Percentiles rank a stretch among this genome's conserved stretches.
Conservation (phyloP, 2,113 vertebrate genomes). For the Cynopterus brachyotis region DNA sequence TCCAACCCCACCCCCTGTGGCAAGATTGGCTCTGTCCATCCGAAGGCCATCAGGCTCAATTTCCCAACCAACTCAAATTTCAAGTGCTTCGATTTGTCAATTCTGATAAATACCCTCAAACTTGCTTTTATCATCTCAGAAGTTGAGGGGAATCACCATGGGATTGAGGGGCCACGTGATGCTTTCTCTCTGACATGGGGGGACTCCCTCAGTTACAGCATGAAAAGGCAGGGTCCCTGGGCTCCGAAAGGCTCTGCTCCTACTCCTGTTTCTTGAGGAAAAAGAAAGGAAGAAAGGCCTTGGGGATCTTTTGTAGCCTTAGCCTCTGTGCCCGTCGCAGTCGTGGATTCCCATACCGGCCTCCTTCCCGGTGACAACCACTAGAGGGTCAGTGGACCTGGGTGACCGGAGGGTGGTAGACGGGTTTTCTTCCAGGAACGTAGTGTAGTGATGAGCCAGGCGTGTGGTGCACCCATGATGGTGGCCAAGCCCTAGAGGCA, state of each 20-base stretch:
- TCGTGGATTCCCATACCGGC: neutral
- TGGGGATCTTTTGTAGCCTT: neutral
- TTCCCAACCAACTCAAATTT: neutral
- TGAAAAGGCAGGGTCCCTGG: neutral
- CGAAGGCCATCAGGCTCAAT: neutral
- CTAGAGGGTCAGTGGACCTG: neutral
- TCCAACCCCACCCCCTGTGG: neutral
- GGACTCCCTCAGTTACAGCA: neutral
- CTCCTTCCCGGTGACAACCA: neutral
- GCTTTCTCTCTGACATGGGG: neutral
- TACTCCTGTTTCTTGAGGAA: neutral
- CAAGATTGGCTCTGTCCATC: neutral
- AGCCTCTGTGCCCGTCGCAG: neutral
- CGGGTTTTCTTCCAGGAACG: neutral
- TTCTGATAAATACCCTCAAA: neutral
- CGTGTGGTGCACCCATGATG: no score
- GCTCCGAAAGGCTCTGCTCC: neutral
- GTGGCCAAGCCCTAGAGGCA: neutral
- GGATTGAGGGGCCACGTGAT: neutral
- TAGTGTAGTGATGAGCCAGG: neutral
- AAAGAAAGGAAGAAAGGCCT: neutral
- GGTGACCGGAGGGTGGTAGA: neutral
- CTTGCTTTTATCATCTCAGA: neutral
- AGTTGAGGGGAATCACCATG: neutral
- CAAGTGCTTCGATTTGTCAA: neutral